Percentiles rank a stretch among this genome's conserved stretches.
phyloP scores from a whole-genome alignment of 2,113 vertebrate genomes.

The Promerops cafer region DNA sequence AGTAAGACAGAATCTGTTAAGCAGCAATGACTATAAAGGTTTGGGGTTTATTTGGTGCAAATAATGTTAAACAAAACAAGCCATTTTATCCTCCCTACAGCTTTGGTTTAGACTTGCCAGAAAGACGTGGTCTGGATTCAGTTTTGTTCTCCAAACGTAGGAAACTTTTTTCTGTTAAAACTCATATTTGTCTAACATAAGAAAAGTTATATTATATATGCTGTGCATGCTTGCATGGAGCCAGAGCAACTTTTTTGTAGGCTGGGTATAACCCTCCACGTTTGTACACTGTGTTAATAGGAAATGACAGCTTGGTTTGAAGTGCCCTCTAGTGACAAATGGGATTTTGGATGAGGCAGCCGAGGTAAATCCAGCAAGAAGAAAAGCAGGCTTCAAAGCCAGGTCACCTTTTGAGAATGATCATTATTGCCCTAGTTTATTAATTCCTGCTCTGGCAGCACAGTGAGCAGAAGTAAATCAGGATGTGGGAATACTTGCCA shows the following conservation, averaged over 20 bases:
- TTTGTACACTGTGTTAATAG: not conserved
- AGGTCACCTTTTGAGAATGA: not conserved
- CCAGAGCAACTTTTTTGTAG: not conserved
- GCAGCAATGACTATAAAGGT: not conserved
- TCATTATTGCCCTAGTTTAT: not conserved
- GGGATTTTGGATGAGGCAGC: not conserved
- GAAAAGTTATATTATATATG: not conserved
- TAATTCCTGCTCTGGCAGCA: not conserved
- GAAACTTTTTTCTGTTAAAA: not conserved
- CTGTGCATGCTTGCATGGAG: not conserved
- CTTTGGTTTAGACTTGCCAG: not conserved
- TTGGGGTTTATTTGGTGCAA: not conserved
- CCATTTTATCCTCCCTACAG: not conserved
- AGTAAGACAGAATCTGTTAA: not conserved
- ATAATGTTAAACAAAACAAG: not conserved
- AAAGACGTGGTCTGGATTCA: not conserved
- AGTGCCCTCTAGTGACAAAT: slow-evolving; percentile 53
- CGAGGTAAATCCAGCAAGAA: not conserved
- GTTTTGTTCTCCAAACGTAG: not conserved
- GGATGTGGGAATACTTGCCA: not conserved
- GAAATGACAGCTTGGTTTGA: slow-evolving; percentile 38
- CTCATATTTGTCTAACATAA: not conserved
- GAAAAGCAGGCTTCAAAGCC: not conserved
- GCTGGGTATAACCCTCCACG: fast-evolving
- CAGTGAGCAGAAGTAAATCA: not conserved